These are phyloP conservation scores for Phrynosoma platyrhinos DNA, from an alignment of 2,113 vertebrate species.

Conservation along the genomic window DNA sequence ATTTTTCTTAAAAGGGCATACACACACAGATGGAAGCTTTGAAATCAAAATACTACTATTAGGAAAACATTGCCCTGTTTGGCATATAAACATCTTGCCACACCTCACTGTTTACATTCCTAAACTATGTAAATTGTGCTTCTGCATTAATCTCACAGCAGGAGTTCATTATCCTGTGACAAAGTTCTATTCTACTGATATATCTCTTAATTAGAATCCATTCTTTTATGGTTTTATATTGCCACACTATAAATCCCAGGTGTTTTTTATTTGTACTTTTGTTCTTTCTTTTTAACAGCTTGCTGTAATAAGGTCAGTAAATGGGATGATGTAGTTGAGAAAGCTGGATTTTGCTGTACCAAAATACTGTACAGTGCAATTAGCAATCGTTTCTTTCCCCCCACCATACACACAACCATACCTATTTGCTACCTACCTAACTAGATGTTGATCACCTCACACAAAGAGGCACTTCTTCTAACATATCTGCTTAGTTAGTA, in stretches of 20 bases:
- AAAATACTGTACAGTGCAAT: not conserved
- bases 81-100: constrained; percentile 77
- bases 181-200: constrained; percentile 74
- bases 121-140: constrained; percentile 74
- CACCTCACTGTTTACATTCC: constrained; percentile 75
- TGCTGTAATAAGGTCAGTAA: not conserved
- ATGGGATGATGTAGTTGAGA: not conserved
- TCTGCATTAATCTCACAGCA: constrained; percentile 79
- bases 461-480: not conserved
- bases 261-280: constrained; percentile 2
- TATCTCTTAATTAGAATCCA: constrained; percentile 78
- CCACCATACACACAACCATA: not conserved
- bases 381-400: not conserved
- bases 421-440: not conserved
- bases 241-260: constrained; percentile 65
- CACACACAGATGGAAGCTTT: constrained; percentile 1
- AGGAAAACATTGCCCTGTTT: constrained; percentile 69
- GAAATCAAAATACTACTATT: constrained; percentile 61
- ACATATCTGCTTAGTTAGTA: not conserved
- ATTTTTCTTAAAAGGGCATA: not conserved
- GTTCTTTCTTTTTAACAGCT: not conserved
- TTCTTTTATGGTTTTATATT: constrained; percentile 64
- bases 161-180: constrained; percentile 80
- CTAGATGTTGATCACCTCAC: not conserved
- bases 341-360: not conserved